Percentiles rank a stretch among this genome's conserved stretches.
Evolutionary conservation across 2,888 invertebrate genomes (phyloP).

Genomic region (Aelia acuminata): DNA sequence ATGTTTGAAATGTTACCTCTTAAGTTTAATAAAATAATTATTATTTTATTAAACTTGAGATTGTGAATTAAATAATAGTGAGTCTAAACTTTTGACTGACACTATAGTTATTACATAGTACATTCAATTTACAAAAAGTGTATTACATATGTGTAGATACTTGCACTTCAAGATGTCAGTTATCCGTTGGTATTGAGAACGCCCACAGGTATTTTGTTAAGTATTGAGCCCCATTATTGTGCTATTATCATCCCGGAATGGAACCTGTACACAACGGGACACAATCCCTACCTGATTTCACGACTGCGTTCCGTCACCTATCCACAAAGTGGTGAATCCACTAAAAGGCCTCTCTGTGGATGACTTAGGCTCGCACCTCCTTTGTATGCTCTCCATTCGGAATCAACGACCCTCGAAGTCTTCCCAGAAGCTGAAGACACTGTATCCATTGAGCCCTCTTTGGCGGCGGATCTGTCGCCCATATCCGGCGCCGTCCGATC

Average conservation of each 20-base stretch:
- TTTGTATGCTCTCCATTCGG: background rate
- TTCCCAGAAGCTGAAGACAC: conserved; percentile 16
- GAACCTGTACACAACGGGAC: background rate
- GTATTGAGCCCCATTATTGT: background rate
- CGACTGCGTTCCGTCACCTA: background rate
- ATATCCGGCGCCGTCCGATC: conserved; percentile 35
- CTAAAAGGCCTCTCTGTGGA: background rate
- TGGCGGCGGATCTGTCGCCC: conserved; percentile 1
- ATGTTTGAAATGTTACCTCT: too few species aligned
- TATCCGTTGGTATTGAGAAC: background rate
- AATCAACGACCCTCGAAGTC: conserved; percentile 29
- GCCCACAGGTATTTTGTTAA: background rate
- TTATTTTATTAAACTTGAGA: too few species aligned
- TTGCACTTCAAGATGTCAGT: background rate
- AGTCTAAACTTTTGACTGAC: too few species aligned
- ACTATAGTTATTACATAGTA: too few species aligned
- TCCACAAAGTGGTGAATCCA: background rate
- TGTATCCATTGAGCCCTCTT: background rate
- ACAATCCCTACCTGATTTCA: background rate
- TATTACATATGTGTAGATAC: too few species aligned
- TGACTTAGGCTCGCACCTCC: background rate
- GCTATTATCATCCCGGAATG: background rate
- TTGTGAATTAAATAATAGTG: too few species aligned
- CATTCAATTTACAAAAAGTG: too few species aligned
- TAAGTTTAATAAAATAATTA: too few species aligned